A percentile compares a stretch with the other conserved stretches of the same genome.
These are phyloP conservation scores for Gulo gulo DNA, from an alignment of 2,113 vertebrate species.

Conservation along the genomic window DNA sequence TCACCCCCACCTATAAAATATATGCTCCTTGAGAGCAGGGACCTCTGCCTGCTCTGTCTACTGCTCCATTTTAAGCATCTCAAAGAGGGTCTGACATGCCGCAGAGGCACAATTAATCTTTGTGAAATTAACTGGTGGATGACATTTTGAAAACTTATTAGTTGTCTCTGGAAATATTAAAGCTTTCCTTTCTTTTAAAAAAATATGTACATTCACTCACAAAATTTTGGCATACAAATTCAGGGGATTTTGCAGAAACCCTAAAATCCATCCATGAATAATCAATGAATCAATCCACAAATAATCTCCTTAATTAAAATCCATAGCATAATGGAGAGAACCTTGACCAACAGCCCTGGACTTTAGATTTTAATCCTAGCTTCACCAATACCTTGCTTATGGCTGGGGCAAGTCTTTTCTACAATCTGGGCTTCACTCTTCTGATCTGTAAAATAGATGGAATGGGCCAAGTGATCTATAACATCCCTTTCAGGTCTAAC, in stretches of 20 bases:
- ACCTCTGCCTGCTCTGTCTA: neutral
- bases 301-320: neutral
- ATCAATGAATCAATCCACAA: neutral
- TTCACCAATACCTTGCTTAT: neutral
- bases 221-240: neutral
- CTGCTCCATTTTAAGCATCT: neutral
- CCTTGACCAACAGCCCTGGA: neutral
- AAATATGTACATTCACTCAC: neutral
- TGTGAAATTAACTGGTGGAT: neutral
- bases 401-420: neutral
- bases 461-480: neutral
- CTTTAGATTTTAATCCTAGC: neutral
- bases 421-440: neutral
- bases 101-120: neutral
- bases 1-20: neutral
- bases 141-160: neutral
- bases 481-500: neutral
- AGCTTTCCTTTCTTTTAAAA: neutral
- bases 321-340: neutral
- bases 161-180: neutral
- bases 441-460: neutral
- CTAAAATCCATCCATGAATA: neutral
- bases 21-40: neutral
- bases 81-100: neutral
- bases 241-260: neutral